Conservation (phyloP, 1,140 invertebrate species). For the Drosophila albomicans region DNA sequence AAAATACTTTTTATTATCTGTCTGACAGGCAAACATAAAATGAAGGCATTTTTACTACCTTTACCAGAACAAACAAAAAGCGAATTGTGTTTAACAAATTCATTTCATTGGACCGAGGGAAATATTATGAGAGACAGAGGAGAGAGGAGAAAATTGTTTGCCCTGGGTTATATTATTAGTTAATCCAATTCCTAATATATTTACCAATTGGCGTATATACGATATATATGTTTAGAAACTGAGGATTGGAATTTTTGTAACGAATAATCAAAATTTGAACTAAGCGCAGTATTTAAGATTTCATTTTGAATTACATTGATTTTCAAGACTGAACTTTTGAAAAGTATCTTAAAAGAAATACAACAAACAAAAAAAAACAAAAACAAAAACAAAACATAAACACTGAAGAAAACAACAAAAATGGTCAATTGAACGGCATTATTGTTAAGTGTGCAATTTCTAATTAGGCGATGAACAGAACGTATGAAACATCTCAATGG, state of each 20-base stretch:
- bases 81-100: not conserved
- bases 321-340: constrained; percentile 77
- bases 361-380: constrained; percentile 4
- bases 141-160: constrained; percentile 36
- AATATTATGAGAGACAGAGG: not conserved
- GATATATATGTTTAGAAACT: constrained; percentile 11
- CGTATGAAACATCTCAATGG: not conserved
- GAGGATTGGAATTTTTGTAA: constrained; percentile 39
- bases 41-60: not conserved
- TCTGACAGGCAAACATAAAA: constrained; percentile 5
- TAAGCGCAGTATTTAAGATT: constrained; percentile 50
- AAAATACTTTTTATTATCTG: constrained; percentile 8
- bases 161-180: constrained; percentile 29
- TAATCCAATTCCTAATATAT: constrained; percentile 14
- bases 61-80: not conserved
- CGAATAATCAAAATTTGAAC: constrained; percentile 69
- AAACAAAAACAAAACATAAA: not conserved
- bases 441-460: constrained; percentile 45
- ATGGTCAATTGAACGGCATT: constrained; percentile 35
- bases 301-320: constrained; percentile 67
- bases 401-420: constrained; percentile 17
- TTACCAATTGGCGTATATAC: constrained; percentile 50
- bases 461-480: constrained; percentile 24
- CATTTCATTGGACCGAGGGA: not conserved
- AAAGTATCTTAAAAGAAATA: constrained; percentile 59